Evolutionary conservation across 2,113 vertebrate genomes (phyloP).

Genomic region (Brachypteracias leptosomus): DNA sequence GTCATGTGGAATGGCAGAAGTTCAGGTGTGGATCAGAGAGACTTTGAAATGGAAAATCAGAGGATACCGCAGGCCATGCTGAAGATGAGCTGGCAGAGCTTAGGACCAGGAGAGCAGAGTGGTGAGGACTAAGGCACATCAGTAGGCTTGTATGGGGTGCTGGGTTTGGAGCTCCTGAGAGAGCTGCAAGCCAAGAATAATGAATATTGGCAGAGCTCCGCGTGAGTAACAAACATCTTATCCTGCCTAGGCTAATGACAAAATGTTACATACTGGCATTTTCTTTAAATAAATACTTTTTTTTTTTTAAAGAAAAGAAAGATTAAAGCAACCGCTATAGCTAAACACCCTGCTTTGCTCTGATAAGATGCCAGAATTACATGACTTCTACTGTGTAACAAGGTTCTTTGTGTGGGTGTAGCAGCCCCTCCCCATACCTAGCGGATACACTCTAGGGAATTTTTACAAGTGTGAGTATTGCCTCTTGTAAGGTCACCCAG

Average conservation of each 20-base stretch:
- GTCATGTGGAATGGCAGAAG: conserved; percentile 46
- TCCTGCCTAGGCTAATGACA: conserved; percentile 39
- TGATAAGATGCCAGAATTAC: conserved; percentile 55
- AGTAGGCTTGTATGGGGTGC: background rate
- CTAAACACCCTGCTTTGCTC: conserved; percentile 33
- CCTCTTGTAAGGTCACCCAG: conserved; percentile 21
- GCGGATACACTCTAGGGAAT: conserved; percentile 51
- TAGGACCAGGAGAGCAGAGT: background rate
- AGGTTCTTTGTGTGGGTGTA: conserved; percentile 11
- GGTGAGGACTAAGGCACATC: background rate
- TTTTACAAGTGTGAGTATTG: conserved; percentile 12
- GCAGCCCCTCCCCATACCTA: conserved; percentile 57
- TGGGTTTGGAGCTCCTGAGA: background rate
- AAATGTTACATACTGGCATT: conserved; percentile 27
- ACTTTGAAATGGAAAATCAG: conserved; percentile 66
- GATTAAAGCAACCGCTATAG: conserved; percentile 49
- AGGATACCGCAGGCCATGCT: conserved; percentile 22
- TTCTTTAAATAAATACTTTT: background rate
- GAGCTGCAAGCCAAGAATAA: conserved; percentile 39
- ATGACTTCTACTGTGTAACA: conserved; percentile 36
- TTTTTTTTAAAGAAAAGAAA: background rate
- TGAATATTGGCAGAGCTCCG: conserved; percentile 21
- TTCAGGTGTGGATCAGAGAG: conserved; percentile 40
- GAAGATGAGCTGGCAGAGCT: conserved; percentile 29
- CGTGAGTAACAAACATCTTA: background rate